Evolutionary conservation across 53 echinoderm and acorn worm genomes (phyloP), one percentile per base, ranked within the genome.

Genomic region (Apostichopus leukothele): DNA sequence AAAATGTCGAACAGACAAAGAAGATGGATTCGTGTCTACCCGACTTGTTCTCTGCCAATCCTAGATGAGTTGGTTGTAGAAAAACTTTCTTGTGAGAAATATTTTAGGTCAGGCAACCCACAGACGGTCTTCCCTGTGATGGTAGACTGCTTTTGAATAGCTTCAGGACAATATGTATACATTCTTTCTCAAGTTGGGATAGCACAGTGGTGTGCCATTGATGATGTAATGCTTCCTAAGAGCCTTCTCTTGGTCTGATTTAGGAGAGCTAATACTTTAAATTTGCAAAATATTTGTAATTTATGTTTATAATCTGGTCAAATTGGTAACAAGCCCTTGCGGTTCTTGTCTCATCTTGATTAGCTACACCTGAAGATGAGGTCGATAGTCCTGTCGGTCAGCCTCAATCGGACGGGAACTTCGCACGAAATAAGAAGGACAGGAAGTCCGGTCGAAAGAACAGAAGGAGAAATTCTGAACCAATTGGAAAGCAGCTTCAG

Each of bases 401-500:
- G 21, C 51, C 73, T 12, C 90, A 73, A 27, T 83, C 71, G 60
- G 92, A 93, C 5, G 54, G 52, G 16, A 80, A 75, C 51, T 79
- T 92, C 74, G 54, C 91, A 6, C 90, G 93, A 16, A 93, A 92
- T 86, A 90, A 86, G 78, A 96, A 96, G 76, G 92, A 92, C 75
- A 88, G 96, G 53, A 96, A 91, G 87, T 93, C 96, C 13, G 90
- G 91, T 55, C 90, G 93, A 25, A 88, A 91, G 81, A 92, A 95
- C 86, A 92, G 92, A 75, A 91, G 96, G 50, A 93, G 96, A 86
- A 96, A 96, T 91, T 96, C 96, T 11, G 96, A 96, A 74, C 96
- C 96, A 55, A 93, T 96, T 87, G 93, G 91, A 80, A 96, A 93
- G 78, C 86, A 90, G 20, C 91, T 93, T 21, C 93, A 93, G 73